Evolutionary conservation across 2,888 invertebrate species (phyloP), one percentile per base, ranked within the genome.

Genomic region (Priocnemis perturbator): DNA sequence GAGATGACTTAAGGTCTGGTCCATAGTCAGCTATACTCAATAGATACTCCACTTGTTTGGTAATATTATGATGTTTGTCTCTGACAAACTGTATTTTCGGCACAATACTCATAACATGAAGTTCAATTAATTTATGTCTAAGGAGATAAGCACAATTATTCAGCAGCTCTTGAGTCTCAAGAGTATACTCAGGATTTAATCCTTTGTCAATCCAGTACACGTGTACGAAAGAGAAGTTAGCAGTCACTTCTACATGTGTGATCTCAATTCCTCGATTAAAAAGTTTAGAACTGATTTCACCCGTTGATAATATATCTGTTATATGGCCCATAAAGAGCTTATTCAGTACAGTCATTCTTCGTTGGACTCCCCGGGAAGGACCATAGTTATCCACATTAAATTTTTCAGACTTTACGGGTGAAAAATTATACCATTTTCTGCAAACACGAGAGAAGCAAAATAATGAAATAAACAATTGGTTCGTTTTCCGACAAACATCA

Each of bases 261-360:
- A 96, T 92, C 90, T 96, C 94, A 76, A 95, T 91, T 11, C 94
- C 93, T 76, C 91, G 90, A 9, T 94, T 94, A 15, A 93, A 79
- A 71, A 95, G 89, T 60, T 91, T 89, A 11, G 67, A 44, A 59
- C 91, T 89, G 37, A 91, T 90, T 78, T 93, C 92, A 0, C 95
- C 95, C 0, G 94, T 94, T 0, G 94, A 92, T 92, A 96, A 92
- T 44, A 95, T 88, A 86, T 95, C 96, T 0, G 95, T 95, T 9
- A 96, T 93, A 69, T 95, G 91, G 79, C 93, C 92, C 95, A 96
- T 96, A 81, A 96, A 96, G 59, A 96, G 84, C 88, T 95, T 95
- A 86, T 96, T 96, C 0, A 96, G 88, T 73, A 95, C 93, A 0
- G 91, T 89, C 21, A 92, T 90, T 79, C 96, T 91, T 50, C 93